Conservation (phyloP, 2,113 vertebrate species). For the Nesoenas mayeri region DNA sequence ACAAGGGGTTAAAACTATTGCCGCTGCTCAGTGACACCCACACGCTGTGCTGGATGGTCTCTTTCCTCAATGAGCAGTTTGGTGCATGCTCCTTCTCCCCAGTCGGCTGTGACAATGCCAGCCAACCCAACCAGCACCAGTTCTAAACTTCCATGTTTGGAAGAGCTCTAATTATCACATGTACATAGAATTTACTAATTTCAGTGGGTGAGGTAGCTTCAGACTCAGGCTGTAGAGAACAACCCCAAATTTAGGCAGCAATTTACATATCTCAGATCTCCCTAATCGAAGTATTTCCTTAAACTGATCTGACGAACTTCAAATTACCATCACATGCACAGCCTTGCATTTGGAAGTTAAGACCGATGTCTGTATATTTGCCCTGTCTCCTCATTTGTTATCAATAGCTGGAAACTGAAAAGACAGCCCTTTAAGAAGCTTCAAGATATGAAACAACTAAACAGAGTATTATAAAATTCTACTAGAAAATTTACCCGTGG, state of each 20-base stretch:
- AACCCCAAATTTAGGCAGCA: background rate
- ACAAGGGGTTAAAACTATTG: background rate
- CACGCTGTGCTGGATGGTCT: background rate
- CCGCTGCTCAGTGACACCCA: background rate
- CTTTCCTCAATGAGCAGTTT: background rate
- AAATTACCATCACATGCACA: background rate
- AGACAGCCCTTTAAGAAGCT: background rate
- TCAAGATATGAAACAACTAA: background rate
- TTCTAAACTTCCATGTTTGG: background rate
- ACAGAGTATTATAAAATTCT: background rate
- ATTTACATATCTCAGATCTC: background rate
- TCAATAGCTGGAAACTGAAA: background rate
- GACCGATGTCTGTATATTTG: background rate
- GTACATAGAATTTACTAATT: background rate
- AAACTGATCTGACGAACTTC: background rate
- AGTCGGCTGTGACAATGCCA: background rate
- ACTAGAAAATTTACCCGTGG: background rate
- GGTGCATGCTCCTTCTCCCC: background rate
- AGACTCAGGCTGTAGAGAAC: fast-evolving
- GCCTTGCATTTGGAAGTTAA: background rate
- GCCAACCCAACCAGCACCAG: background rate
- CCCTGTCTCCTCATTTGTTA: background rate
- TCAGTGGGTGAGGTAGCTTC: background rate
- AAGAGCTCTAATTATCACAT: background rate
- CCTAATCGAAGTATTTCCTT: background rate